phyloP scores from a whole-genome alignment of 2,797 vertebrate genomes.

The Neoniphon sammara region DNA sequence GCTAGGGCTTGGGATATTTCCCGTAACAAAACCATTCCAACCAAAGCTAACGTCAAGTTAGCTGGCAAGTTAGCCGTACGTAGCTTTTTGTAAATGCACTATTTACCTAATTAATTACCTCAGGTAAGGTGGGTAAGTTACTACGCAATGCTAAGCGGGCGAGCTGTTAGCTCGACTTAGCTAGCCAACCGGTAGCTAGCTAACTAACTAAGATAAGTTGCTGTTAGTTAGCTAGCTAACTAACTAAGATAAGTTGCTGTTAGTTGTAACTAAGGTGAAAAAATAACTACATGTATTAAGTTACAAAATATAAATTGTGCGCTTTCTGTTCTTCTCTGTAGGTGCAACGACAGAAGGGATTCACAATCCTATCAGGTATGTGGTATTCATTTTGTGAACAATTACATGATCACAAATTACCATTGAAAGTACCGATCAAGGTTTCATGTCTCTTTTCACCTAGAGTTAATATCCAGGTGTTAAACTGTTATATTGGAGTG shows the following conservation, averaged over 20 bases:
- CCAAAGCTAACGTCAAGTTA: conserved; percentile 14
- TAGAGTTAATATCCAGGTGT: no score
- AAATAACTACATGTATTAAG: no score
- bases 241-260: background rate
- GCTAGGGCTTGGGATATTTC: conserved; percentile 45
- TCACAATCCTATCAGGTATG: conserved; percentile 96
- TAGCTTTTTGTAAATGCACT: background rate
- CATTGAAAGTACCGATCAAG: background rate
- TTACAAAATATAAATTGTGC: background rate
- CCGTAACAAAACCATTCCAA: conserved; percentile 17
- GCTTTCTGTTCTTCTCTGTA: conserved; percentile 77
- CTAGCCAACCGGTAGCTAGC: conserved; percentile 30
- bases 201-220: background rate
- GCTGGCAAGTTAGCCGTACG: background rate
- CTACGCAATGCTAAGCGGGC: conserved; percentile 19
- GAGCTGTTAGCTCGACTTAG: conserved; percentile 45
- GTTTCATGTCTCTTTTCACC: background rate
- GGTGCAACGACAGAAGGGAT: conserved; percentile 99
- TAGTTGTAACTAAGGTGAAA: no score
- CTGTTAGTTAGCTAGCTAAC: conserved; percentile 38
- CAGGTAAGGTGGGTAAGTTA: background rate
- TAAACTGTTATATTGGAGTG: no score
- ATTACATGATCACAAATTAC: background rate
- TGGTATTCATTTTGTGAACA: background rate
- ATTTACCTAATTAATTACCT: background rate